Conservation (phyloP, 1,140 invertebrate genomes). For the Thrips palmi region DNA sequence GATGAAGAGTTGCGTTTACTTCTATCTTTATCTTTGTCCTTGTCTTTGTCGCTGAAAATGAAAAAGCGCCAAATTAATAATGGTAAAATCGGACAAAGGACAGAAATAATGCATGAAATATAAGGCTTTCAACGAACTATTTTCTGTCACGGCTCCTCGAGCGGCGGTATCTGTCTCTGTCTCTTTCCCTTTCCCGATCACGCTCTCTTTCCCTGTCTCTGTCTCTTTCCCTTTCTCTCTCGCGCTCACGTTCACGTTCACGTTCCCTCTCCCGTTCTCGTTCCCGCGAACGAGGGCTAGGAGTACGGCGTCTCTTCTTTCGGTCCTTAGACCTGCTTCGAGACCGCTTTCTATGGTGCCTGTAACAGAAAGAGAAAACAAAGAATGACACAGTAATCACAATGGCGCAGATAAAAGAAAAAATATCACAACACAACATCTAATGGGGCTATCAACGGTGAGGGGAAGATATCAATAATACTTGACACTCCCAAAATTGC, state of each 20-base stretch:
- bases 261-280: too few relatives aligned
- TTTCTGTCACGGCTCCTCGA: background rate
- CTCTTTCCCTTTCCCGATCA: conserved; percentile 5
- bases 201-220: conserved; percentile 11
- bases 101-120: too few relatives aligned
- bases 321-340: conserved; percentile 14
- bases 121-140: conserved; percentile 6
- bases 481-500: too few relatives aligned
- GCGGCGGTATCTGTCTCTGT: background rate
- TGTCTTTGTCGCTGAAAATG: conserved; percentile 11
- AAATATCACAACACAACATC: too few relatives aligned
- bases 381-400: too few relatives aligned
- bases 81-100: conserved; percentile 2
- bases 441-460: too few relatives aligned
- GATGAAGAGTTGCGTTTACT: conserved; percentile 10
- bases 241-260: conserved; percentile 18
- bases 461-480: too few relatives aligned
- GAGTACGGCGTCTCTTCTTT: too few relatives aligned
- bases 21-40: conserved; percentile 13
- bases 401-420: too few relatives aligned
- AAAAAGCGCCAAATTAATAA: conserved; percentile 6
- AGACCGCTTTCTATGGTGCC: conserved; percentile 16
- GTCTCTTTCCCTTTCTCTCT: conserved; percentile 23
- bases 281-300: too few relatives aligned
- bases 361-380: conserved; percentile 2